A percentile compares a stretch with the other conserved stretches of the same genome.
phyloP scores from a whole-genome alignment of 2,888 invertebrate genomes.

The Beris chalybata region DNA sequence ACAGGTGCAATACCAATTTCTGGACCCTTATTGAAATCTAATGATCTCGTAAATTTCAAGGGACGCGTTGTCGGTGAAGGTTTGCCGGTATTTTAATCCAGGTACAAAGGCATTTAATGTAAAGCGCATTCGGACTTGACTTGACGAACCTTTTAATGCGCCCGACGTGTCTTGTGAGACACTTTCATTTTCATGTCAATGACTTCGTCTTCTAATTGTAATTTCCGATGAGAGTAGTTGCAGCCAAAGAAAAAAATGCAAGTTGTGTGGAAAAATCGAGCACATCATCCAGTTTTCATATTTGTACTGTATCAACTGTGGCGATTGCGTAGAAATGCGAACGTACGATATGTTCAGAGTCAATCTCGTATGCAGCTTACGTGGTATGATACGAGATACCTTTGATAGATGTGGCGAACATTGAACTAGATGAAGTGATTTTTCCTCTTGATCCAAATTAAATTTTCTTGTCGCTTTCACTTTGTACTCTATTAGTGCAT shows the following conservation, averaged over 20 bases:
- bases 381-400: not conserved
- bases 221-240: constrained; percentile 22
- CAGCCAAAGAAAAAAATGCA: constrained; percentile 24
- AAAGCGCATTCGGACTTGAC: not conserved
- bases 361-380: not conserved
- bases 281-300: constrained; percentile 21
- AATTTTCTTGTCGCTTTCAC: constrained; percentile 32
- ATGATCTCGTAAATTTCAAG: constrained; percentile 42
- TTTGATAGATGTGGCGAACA: constrained; percentile 36
- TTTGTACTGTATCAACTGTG: not conserved
- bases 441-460: constrained; percentile 28
- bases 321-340: constrained; percentile 19
- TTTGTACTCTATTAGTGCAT: constrained; percentile 18
- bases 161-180: constrained; percentile 6
- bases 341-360: constrained; percentile 1
- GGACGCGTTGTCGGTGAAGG: not conserved
- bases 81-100: no score
- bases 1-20: constrained; percentile 36
- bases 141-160: constrained; percentile 18
- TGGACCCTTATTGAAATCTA: constrained; percentile 38
- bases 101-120: no score
- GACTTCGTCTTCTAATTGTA: constrained; percentile 26
- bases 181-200: constrained; percentile 39
- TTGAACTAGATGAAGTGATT: constrained; percentile 41
- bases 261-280: constrained; percentile 11